Percentiles rank a stretch among this genome's conserved stretches.
Conservation (phyloP, 2,113 vertebrate genomes). For the Clarias magur region DNA sequence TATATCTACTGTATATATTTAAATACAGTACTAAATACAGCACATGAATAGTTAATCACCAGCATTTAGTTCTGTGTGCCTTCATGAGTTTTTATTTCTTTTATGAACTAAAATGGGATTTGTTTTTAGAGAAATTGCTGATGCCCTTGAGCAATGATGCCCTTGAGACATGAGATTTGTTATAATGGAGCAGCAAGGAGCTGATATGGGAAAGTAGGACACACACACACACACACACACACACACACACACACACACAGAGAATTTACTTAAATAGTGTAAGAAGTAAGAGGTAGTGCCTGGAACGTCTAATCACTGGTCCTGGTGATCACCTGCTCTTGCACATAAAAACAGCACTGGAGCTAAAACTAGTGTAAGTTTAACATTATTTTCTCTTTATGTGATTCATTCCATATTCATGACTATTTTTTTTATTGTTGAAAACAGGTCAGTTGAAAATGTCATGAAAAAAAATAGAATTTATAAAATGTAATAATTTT, state of each 20-base stretch:
- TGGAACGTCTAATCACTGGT: not conserved
- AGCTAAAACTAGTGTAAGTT: conserved; percentile 37
- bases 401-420: not conserved
- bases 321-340: not conserved
- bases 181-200: conserved; percentile 1
- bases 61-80: not conserved
- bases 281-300: not conserved
- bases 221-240: conserved; percentile 6
- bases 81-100: not conserved
- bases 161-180: conserved; percentile 26
- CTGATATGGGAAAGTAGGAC: conserved; percentile 28
- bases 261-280: conserved; percentile 17
- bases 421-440: not conserved
- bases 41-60: not conserved
- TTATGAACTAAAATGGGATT: not conserved
- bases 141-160: conserved; percentile 34
- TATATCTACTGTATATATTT: not conserved
- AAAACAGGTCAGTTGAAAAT: not conserved
- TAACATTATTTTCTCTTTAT: not conserved
- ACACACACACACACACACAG: conserved; percentile 27
- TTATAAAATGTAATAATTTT: not conserved
- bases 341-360: not conserved
- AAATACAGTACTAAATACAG: not conserved
- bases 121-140: conserved; percentile 10
- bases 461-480: too few species aligned